A percentile compares a stretch with the other conserved stretches of the same genome.
These are phyloP conservation scores for Pseudomyrmex flavicornis DNA, from an alignment of 1,140 invertebrate genomes.

Conservation along the genomic window DNA sequence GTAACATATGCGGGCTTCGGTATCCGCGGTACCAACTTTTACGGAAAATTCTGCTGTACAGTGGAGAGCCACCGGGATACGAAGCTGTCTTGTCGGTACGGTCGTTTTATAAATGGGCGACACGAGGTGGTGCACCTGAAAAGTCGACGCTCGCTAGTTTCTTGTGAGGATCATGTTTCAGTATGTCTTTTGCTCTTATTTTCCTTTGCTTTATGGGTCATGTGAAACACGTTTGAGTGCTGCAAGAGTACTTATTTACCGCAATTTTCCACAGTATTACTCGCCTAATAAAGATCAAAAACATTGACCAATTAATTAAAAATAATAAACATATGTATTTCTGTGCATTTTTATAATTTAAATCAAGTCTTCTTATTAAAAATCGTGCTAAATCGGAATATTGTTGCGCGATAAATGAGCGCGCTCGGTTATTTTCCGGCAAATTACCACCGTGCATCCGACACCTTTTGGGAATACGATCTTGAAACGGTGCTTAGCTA, in stretches of 20 bases:
- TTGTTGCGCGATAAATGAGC: too few species aligned
- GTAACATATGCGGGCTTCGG: conserved; percentile 58
- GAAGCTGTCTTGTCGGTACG: conserved; percentile 34
- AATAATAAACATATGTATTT: too few species aligned
- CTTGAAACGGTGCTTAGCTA: conserved; percentile 9
- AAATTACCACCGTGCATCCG: background rate
- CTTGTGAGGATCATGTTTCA: conserved; percentile 16
- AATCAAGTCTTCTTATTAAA: too few species aligned
- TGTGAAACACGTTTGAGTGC: conserved; percentile 17
- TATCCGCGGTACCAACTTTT: conserved; percentile 59
- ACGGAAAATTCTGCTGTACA: conserved; percentile 26
- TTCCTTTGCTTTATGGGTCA: conserved; percentile 21
- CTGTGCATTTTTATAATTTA: too few species aligned
- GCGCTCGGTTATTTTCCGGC: background rate
- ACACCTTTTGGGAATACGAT: background rate
- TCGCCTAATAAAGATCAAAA: background rate
- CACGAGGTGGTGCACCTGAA: conserved; percentile 43
- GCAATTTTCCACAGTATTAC: conserved; percentile 20
- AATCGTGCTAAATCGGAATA: too few species aligned
- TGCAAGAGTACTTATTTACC: conserved; percentile 25
- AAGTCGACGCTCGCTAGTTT: conserved; percentile 43
- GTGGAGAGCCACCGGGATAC: conserved; percentile 11
- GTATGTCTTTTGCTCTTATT: background rate
- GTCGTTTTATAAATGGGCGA: conserved; percentile 61
- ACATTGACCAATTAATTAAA: background rate